Evolutionary conservation across 2,888 invertebrate genomes (phyloP).

Genomic region (Beris chalybata): DNA sequence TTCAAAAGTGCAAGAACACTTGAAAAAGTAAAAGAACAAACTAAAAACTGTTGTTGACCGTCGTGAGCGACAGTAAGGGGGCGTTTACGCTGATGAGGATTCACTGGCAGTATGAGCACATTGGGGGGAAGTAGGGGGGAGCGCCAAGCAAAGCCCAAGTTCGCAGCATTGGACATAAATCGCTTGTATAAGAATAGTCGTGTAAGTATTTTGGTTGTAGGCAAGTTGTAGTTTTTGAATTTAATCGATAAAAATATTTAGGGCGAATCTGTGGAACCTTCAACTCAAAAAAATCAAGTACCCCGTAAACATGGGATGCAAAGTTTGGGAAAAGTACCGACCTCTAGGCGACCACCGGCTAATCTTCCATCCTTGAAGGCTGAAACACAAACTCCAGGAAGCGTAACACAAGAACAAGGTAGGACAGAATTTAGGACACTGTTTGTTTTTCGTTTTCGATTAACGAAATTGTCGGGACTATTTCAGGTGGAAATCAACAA

Average conservation of each 20-base stretch:
- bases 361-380: slow-evolving; percentile 99
- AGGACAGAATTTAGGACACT: not conserved
- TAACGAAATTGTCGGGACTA: not conserved
- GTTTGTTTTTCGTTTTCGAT: not conserved
- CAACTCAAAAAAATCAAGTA: slow-evolving; percentile 84
- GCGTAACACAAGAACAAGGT: slow-evolving; percentile 39
- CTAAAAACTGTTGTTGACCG: slow-evolving; percentile 34
- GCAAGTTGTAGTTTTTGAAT: not conserved
- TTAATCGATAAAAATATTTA: slow-evolving; percentile 48
- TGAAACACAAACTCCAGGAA: slow-evolving; percentile 66
- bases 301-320: slow-evolving; percentile 99
- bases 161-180: slow-evolving; percentile 97
- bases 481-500: slow-evolving; percentile 35
- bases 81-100: slow-evolving; percentile 59
- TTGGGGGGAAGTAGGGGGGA: slow-evolving; percentile 59
- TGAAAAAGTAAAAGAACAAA: not conserved
- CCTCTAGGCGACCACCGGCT: slow-evolving; percentile 96
- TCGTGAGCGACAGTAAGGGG: slow-evolving; percentile 49
- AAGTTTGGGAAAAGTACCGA: slow-evolving; percentile 98
- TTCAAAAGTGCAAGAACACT: too few species aligned
- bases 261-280: slow-evolving; percentile 87
- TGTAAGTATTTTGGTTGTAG: slow-evolving; percentile 60
- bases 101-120: slow-evolving; percentile 59
- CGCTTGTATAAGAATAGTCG: slow-evolving; percentile 88
- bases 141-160: slow-evolving; percentile 80